Evolutionary conservation across 2,888 invertebrate genomes (phyloP), one percentile per base, ranked within the genome.

Genomic region (Pheosia tremula): DNA sequence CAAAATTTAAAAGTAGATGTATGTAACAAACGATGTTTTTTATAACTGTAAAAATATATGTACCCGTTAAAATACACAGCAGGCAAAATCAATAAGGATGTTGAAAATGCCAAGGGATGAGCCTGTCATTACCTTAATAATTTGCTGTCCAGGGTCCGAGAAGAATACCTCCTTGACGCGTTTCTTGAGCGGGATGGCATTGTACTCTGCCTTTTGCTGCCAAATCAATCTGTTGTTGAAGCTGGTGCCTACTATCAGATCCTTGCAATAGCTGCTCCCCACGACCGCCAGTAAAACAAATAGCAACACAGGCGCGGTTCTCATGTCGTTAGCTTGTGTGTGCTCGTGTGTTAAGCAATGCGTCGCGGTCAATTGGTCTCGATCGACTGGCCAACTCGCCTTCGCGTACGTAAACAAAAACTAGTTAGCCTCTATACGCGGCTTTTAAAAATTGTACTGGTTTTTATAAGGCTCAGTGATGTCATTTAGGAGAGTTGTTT

Each of bases 111-210:
- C 7, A 5, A 39, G 39, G 5, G 7, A 24, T 11, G 7, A 56
- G 56, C 24, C 24, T 24, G 47, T 55, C 38, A 37, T 72, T 83
- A 93, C 93, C 92, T 91, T 93, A 60, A 93, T 91, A 62, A 88
- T 84, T 79, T 92, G 92, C 61, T 93, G 92, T 55, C 89, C 91
- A 1, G 93, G 87, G 68, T 93, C 93, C 2, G 88, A 87, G 66
- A 67, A 93, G 77, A 93, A 93, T 24, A 88, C 87, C 75, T 93
- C 93, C 72, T 93, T 93, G 60, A 91, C 91, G 68, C 93, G 84
- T 70, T 93, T 93, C 77, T 92, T 93, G 5, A 93, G 76, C 4
- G 91, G 93, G 64, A 93, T 89, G 5, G 90, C 78, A 74, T 85
- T 90, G 74, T 91, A 93, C 61, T 91, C 93, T 2, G 89, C 89